Conservation (phyloP, 2,888 invertebrate genomes). For the Hirtodrosophila histrioides region DNA sequence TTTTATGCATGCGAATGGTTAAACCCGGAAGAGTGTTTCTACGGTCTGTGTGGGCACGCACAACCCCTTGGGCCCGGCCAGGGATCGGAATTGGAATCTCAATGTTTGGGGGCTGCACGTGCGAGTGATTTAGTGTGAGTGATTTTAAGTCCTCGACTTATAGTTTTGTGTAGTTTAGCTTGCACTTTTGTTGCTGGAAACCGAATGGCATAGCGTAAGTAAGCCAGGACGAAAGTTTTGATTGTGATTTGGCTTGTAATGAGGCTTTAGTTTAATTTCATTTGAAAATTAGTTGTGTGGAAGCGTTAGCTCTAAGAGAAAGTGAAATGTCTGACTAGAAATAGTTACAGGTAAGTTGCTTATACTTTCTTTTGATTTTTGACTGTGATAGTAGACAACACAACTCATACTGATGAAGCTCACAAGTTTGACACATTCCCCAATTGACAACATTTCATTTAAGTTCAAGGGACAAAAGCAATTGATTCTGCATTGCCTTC, state of each 20-base stretch:
- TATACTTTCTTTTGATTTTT: no score
- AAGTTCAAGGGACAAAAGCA: not conserved
- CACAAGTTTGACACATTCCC: no score
- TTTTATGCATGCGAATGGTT: slow-evolving; percentile 57
- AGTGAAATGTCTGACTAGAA: not conserved
- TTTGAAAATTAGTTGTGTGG: slow-evolving; percentile 61
- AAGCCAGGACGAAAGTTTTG: slow-evolving; percentile 51
- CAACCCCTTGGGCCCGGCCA: slow-evolving; percentile 13
- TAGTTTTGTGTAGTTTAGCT: slow-evolving; percentile 53
- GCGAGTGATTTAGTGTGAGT: slow-evolving; percentile 31
- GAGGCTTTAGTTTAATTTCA: slow-evolving; percentile 50
- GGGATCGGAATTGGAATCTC: slow-evolving; percentile 33
- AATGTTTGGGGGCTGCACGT: slow-evolving; percentile 44
- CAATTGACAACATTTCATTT: no score
- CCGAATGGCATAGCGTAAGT: slow-evolving; percentile 25
- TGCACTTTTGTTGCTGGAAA: slow-evolving; percentile 1
- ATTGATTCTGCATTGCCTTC: no score
- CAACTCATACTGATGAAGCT: no score
- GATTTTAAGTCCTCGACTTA: slow-evolving; percentile 66
- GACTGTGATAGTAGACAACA: no score
- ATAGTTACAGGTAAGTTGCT: no score
- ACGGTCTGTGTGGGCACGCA: slow-evolving; percentile 38
- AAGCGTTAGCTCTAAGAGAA: slow-evolving; percentile 14
- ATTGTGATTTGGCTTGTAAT: slow-evolving; percentile 39
- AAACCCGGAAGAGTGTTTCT: not conserved